Percentiles rank a stretch among this genome's conserved stretches.
phyloP scores from a whole-genome alignment of 2,888 invertebrate genomes.

The Sinelater perroti region DNA sequence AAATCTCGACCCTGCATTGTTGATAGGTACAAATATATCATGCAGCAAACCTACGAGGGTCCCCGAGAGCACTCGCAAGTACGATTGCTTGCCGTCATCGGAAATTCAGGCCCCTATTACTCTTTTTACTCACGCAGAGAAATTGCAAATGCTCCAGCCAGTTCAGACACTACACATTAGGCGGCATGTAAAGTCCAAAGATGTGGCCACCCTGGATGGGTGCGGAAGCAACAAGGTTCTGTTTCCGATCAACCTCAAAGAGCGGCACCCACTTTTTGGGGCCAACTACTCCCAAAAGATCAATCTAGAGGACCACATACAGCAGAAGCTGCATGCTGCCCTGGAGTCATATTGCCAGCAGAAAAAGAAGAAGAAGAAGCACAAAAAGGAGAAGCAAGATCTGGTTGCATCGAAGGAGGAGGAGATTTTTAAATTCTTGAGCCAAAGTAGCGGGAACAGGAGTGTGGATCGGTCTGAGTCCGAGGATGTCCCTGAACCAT shows the following conservation, averaged over 20 bases:
- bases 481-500: too few species aligned
- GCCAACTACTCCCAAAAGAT: constrained; percentile 36
- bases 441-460: too few species aligned
- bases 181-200: constrained; percentile 24
- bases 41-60: constrained; percentile 21
- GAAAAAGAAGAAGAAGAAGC: constrained; percentile 31
- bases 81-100: constrained; percentile 18
- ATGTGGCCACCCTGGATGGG: constrained; percentile 9
- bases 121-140: constrained; percentile 10
- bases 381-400: constrained; percentile 27
- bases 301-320: constrained; percentile 32
- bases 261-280: constrained; percentile 41
- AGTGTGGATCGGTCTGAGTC: too few species aligned
- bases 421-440: constrained; percentile 37
- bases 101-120: background rate
- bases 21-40: constrained; percentile 27
- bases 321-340: constrained; percentile 30
- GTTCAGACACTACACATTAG: constrained; percentile 30
- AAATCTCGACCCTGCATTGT: constrained; percentile 21
- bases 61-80: constrained; percentile 23
- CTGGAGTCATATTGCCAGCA: constrained; percentile 18
- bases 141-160: constrained; percentile 16
- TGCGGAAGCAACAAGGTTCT: constrained; percentile 13
- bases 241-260: constrained; percentile 35
- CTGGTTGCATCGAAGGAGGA: constrained; percentile 29